Evolutionary conservation across 1,140 invertebrate species (phyloP).

Genomic region (Periplaneta americana): DNA sequence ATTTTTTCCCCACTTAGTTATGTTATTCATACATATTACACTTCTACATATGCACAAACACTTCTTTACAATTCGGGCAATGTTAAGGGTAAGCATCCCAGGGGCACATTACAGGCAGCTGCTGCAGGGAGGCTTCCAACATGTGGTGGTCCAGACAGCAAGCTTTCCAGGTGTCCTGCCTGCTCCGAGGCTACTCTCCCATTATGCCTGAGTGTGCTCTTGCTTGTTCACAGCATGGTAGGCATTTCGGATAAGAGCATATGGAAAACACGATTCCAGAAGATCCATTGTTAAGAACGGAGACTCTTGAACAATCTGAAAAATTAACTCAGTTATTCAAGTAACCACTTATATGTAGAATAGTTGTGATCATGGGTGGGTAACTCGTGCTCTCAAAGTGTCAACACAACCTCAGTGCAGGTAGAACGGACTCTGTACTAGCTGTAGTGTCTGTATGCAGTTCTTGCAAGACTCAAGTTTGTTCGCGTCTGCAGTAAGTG

Average conservation of each 20-base stretch:
- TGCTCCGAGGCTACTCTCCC: not conserved
- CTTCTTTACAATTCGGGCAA: not conserved
- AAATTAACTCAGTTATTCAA: conserved; percentile 21
- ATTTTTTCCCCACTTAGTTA: not conserved
- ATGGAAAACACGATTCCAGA: conserved; percentile 96
- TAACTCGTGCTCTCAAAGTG: too few relatives aligned
- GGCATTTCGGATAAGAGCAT: conserved; percentile 92
- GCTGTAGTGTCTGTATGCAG: too few relatives aligned
- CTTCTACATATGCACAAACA: not conserved
- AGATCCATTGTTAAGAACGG: conserved; percentile 97
- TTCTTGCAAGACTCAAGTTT: too few relatives aligned
- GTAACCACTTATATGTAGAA: too few relatives aligned
- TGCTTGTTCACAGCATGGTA: conserved; percentile 93
- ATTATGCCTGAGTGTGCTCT: conserved; percentile 47
- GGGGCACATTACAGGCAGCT: not conserved
- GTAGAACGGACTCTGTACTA: too few relatives aligned
- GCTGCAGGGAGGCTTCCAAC: not conserved
- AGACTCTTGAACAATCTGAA: conserved; percentile 91
- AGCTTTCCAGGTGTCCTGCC: not conserved
- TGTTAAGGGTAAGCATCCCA: too few relatives aligned
- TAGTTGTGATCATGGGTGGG: too few relatives aligned
- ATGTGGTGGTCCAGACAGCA: not conserved
- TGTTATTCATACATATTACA: not conserved
- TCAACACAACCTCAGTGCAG: too few relatives aligned
- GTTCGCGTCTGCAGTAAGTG: too few relatives aligned